Base-by-base conservation (phyloP, 2,888 invertebrate species). In the Agrochola circellaris region DNA sequence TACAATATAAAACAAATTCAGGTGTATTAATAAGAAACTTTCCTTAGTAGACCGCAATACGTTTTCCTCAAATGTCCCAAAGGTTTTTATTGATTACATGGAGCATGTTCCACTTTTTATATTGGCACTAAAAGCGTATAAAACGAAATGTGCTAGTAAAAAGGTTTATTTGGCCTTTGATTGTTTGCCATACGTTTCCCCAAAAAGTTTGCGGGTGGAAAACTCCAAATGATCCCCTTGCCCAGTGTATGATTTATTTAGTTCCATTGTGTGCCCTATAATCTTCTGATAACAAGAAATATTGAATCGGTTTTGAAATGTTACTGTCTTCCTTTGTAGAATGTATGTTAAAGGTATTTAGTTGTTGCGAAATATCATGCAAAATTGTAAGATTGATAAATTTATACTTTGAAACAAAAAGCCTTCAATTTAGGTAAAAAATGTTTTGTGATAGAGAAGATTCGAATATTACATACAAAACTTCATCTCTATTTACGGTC, bases 111-210 rank as follows among this genome's bases (percentile, higher is more conserved):
- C 90, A 91, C 89, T 91, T 93, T 83, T 92, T 90, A 91, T 91
- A 91, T 92, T 87, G 89, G 84, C 87, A 89, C 91, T 92, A 89
- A 93, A 92, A 91, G 91, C 91, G 87, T 91, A 92, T 93, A 91
- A 92, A 93, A 91, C 86, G 90, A 89, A 92, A 92, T 92, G 93
- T 93, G 91, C 89, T 90, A 90, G 91, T 92, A 93, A 93, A 89
- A 94, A 92, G 93, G 92, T 93, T 94, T 93, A 89, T 92, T 92
- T 91, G 92, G 89, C 92, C 92, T 93, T 94, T 94, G 94, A 94
- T 94, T 94, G 93, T 93, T 93, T 93, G 93, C 92, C 89, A 93
- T 93, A 93, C 89, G 88, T 92, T 90, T 87, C 84, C 87, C 84
- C 79, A 86, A 88, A 87, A 90, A 86, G 83, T 90, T 90, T 88